Evolutionary conservation across 2,113 vertebrate genomes (phyloP).

Genomic region (Pteropus alecto): DNA sequence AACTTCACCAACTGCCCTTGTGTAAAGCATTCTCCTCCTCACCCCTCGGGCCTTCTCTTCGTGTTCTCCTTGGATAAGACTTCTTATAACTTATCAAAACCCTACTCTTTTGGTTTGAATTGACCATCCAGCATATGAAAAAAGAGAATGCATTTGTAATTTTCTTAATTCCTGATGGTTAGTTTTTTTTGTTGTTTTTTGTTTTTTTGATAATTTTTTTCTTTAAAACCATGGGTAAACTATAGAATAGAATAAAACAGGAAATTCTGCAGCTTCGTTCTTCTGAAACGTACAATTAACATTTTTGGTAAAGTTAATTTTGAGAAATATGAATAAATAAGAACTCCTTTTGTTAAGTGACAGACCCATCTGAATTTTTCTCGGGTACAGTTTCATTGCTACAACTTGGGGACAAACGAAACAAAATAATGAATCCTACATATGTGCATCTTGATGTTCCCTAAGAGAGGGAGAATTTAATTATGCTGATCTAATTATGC

Average conservation of each 20-base stretch:
- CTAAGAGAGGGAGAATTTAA: slow-evolving; percentile 72
- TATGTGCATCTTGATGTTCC: slow-evolving; percentile 66
- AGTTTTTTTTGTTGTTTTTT: neutral
- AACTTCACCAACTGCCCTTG: too few species aligned
- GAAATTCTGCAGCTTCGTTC: neutral
- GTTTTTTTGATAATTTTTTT: neutral
- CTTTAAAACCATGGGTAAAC: neutral
- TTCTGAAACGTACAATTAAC: neutral
- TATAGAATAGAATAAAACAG: neutral
- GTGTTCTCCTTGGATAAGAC: neutral
- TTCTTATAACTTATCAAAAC: neutral
- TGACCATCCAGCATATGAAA: neutral
- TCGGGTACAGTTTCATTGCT: slow-evolving; percentile 52
- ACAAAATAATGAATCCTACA: slow-evolving; percentile 53
- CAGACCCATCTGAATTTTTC: slow-evolving; percentile 26
- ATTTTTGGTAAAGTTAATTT: slow-evolving; percentile 34
- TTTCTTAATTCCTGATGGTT: neutral
- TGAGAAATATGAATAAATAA: neutral
- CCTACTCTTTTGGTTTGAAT: neutral
- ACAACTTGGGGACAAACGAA: neutral
- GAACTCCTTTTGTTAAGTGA: neutral
- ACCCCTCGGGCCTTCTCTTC: neutral
- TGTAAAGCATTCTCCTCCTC: neutral
- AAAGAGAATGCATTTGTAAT: neutral
- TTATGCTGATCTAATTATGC: slow-evolving; percentile 76